A percentile compares a stretch with the other conserved stretches of the same genome.
Evolutionary conservation across 2,113 vertebrate species (phyloP).

Genomic region (Atractosteus spatula): DNA sequence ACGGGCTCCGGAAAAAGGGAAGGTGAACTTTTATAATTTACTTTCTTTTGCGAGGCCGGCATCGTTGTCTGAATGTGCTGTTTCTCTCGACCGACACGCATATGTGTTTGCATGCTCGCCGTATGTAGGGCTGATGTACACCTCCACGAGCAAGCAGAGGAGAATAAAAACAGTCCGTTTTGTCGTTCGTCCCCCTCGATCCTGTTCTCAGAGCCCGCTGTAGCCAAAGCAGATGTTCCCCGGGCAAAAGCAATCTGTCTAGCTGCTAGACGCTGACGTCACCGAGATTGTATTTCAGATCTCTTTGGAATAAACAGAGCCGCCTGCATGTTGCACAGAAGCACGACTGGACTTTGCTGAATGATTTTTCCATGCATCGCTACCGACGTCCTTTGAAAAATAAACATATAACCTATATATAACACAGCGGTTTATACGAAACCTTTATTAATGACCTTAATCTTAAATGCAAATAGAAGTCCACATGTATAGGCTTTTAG

Average conservation of each 20-base stretch:
- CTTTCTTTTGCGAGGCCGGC: too few relatives aligned
- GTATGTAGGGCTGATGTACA: too few relatives aligned
- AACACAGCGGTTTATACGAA: neutral
- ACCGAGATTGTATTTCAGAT: neutral
- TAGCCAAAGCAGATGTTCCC: conserved; percentile 1
- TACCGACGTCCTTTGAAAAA: too few relatives aligned
- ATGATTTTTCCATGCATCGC: neutral
- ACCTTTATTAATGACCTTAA: neutral
- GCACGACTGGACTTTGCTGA: neutral
- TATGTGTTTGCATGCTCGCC: too few relatives aligned
- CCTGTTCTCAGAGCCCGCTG: neutral
- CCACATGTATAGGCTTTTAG: neutral
- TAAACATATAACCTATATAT: neutral
- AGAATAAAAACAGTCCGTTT: neutral
- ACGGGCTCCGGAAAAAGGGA: too few relatives aligned
- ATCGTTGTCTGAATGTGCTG: too few relatives aligned
- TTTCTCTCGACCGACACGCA: too few relatives aligned
- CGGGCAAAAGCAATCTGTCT: neutral
- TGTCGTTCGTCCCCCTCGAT: neutral
- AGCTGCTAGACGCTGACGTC: neutral
- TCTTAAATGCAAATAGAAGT: neutral
- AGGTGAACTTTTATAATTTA: too few relatives aligned
- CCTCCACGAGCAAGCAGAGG: neutral
- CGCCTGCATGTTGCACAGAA: neutral
- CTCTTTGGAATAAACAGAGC: neutral